Evolutionary conservation across 2,888 invertebrate species (phyloP).

Genomic region (Noctua comes): DNA sequence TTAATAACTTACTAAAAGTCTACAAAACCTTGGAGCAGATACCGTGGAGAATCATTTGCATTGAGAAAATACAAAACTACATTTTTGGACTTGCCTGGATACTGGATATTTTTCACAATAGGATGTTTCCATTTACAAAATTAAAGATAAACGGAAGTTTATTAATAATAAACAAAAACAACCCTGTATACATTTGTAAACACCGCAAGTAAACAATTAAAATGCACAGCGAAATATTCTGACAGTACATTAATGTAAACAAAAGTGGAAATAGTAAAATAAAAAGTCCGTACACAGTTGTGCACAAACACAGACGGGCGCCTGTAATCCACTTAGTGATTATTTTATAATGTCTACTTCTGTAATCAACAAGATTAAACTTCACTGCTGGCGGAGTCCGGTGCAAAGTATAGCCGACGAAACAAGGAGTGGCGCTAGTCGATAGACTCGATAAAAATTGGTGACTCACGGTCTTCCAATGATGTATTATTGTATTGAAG

Average conservation of each 20-base stretch:
- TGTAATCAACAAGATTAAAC: conserved; percentile 70
- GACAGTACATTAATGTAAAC: conserved; percentile 16
- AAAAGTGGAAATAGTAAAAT: conserved; percentile 37
- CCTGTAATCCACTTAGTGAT: conserved; percentile 65
- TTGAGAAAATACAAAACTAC: not conserved
- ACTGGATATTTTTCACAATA: not conserved
- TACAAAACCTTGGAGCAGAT: not conserved
- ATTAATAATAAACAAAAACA: conserved; percentile 10
- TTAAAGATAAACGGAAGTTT: conserved; percentile 1
- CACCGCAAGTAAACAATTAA: conserved; percentile 35
- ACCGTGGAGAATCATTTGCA: not conserved
- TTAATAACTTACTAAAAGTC: not conserved
- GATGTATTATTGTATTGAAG: conserved; percentile 60
- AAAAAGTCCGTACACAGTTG: conserved; percentile 41
- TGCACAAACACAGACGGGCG: conserved; percentile 59
- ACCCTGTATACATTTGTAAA: conserved; percentile 20
- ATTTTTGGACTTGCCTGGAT: not conserved
- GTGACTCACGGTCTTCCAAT: conserved; percentile 72
- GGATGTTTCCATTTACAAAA: conserved; percentile 18
- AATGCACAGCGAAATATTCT: conserved; percentile 18
- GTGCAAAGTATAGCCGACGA: conserved; percentile 59
- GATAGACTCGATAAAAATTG: conserved; percentile 74
- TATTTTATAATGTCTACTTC: conserved; percentile 68
- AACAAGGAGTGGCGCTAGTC: conserved; percentile 80
- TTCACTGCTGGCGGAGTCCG: conserved; percentile 61